Evolutionary conservation across 2,888 invertebrate species (phyloP).

Genomic region (Drosophila neoperkinsi): DNA sequence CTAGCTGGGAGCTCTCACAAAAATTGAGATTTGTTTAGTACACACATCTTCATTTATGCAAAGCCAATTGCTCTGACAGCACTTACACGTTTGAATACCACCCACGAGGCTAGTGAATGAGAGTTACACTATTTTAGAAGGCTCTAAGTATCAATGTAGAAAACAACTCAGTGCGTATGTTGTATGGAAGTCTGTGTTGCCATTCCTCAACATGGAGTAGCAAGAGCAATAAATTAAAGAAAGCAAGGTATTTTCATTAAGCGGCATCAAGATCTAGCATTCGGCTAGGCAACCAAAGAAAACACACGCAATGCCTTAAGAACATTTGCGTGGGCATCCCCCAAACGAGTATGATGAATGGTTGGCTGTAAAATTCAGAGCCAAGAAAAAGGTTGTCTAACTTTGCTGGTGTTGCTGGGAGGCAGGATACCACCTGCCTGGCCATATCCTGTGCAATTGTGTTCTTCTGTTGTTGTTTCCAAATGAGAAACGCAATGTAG

Average conservation of each 20-base stretch:
- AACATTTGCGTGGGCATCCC: background rate
- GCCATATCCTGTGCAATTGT: constrained; percentile 13
- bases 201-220: constrained; percentile 75
- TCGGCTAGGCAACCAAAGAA: background rate
- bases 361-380: constrained; percentile 48
- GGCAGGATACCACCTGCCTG: constrained; percentile 1
- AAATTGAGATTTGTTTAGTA: constrained; percentile 29
- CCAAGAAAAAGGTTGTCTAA: constrained; percentile 20
- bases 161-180: constrained; percentile 20
- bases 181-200: constrained; percentile 19
- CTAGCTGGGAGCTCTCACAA: constrained; percentile 10
- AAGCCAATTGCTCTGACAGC: constrained; percentile 7
- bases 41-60: constrained; percentile 16
- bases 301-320: constrained; percentile 26
- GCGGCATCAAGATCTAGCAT: constrained; percentile 2
- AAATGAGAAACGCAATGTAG: constrained; percentile 5
- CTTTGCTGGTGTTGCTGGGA: constrained; percentile 3
- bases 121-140: background rate
- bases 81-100: constrained; percentile 18
- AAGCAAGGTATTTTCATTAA: constrained; percentile 38
- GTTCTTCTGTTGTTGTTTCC: background rate
- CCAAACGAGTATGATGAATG: constrained; percentile 68
- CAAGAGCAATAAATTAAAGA: constrained; percentile 69
- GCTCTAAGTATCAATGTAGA: background rate
- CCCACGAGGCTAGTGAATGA: constrained; percentile 14